These are phyloP conservation scores for Plemyria rubiginata DNA, from an alignment of 2,888 invertebrate species.

Conservation along the genomic window DNA sequence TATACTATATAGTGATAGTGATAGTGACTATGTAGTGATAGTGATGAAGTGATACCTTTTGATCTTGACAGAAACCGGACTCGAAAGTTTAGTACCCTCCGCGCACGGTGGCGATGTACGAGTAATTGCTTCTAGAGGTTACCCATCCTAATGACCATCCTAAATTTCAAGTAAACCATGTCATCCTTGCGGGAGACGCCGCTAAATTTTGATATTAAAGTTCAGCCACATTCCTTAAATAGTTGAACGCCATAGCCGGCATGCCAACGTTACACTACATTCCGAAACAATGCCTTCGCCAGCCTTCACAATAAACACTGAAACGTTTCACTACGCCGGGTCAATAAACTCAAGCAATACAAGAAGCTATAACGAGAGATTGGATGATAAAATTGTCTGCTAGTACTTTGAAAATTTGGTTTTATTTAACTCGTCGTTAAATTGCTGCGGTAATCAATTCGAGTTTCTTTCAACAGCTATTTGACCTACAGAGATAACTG, in stretches of 20 bases:
- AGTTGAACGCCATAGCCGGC: slow-evolving; percentile 19
- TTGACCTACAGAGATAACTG: no score
- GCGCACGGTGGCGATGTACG: no score
- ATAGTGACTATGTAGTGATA: no score
- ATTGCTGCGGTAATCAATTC: background rate
- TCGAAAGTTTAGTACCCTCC: no score
- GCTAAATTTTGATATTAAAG: slow-evolving; percentile 4
- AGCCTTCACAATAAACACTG: slow-evolving; percentile 24
- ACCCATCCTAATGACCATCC: background rate
- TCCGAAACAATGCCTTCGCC: slow-evolving; percentile 26
- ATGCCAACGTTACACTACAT: slow-evolving; percentile 22
- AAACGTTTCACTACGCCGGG: slow-evolving; percentile 42
- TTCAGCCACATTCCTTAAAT: slow-evolving; percentile 17
- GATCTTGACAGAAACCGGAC: no score
- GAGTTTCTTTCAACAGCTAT: no score
- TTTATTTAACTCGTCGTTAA: background rate
- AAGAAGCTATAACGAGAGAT: slow-evolving; percentile 12
- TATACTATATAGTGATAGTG: no score
- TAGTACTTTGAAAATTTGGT: background rate
- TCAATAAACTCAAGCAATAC: slow-evolving; percentile 51
- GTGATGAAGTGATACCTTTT: no score
- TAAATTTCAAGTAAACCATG: background rate
- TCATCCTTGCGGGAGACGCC: background rate
- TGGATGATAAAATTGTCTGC: background rate
- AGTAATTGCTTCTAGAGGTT: no score